A percentile compares a stretch with the other conserved stretches of the same genome.
These are phyloP conservation scores for Euura saliciscinereae DNA, from an alignment of 1,140 invertebrate species.

Conservation along the genomic window DNA sequence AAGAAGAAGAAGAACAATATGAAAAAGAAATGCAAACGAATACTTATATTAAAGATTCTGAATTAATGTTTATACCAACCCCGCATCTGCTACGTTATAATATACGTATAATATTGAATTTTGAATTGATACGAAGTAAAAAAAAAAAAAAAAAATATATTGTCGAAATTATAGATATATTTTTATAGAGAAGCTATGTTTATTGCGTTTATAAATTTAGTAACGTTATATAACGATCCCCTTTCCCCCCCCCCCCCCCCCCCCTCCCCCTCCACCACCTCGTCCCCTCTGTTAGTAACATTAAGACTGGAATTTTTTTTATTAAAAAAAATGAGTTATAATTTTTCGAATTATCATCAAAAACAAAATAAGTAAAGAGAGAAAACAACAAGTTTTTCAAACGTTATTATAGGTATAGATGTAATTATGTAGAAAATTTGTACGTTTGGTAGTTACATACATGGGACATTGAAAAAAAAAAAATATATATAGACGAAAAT, in stretches of 20 bases:
- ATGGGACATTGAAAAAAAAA: conserved; percentile 8
- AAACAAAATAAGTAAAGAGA: conserved; percentile 6
- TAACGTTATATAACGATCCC: conserved; percentile 23
- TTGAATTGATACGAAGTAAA: not conserved
- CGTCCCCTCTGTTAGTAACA: too few relatives aligned
- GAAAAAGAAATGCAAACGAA: not conserved
- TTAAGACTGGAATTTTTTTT: too few relatives aligned
- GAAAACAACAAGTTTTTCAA: not conserved
- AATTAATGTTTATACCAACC: too few relatives aligned
- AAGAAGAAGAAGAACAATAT: not conserved
- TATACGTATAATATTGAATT: too few relatives aligned
- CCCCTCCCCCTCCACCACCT: too few relatives aligned
- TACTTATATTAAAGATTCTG: not conserved
- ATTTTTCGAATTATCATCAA: not conserved
- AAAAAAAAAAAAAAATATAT: not conserved
- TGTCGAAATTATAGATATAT: conserved; percentile 38
- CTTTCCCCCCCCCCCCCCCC: not conserved
- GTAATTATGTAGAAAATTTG: not conserved
- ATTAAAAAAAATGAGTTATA: too few relatives aligned
- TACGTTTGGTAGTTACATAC: not conserved
- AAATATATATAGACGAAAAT: not conserved
- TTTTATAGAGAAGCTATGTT: conserved; percentile 37
- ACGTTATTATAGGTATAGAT: not conserved
- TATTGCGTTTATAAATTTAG: conserved; percentile 32
- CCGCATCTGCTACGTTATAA: too few relatives aligned